Conservation (phyloP, 2,113 vertebrate species). For the Panurus biarmicus region DNA sequence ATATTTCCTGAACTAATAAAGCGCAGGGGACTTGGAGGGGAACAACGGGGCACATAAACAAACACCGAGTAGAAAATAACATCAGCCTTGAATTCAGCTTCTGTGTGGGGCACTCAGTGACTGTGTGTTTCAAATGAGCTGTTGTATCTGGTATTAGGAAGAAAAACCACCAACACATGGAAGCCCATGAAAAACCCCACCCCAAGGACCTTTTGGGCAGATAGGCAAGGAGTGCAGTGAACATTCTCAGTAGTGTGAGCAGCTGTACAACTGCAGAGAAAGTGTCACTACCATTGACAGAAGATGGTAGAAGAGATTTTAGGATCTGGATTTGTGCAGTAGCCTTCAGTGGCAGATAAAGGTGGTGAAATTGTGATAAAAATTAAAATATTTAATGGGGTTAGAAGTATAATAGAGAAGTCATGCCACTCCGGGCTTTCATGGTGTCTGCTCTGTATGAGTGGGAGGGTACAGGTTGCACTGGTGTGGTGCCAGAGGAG, state of each 20-base stretch:
- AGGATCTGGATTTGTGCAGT: not conserved
- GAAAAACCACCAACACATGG: not conserved
- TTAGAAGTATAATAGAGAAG: not conserved
- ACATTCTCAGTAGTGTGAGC: not conserved
- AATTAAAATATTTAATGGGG: not conserved
- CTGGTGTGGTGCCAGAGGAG: not conserved
- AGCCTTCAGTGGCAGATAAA: not conserved
- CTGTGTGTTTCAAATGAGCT: slow-evolving; percentile 7
- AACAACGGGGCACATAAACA: slow-evolving; percentile 32
- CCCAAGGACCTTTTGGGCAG: not conserved
- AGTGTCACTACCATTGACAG: not conserved
- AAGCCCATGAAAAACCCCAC: not conserved
- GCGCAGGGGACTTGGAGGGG: slow-evolving; percentile 33
- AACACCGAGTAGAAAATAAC: slow-evolving; percentile 9
- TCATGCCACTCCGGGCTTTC: not conserved
- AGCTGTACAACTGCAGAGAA: not conserved
- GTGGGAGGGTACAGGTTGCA: not conserved
- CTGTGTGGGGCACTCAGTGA: not conserved
- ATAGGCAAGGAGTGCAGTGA: not conserved
- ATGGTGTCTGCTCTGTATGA: fast-evolving
- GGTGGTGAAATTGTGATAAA: not conserved
- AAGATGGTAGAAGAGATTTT: not conserved
- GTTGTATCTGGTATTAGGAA: not conserved
- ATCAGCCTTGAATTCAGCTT: not conserved
- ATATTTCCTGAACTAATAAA: slow-evolving; percentile 54